Evolutionary conservation across 2,888 invertebrate genomes (phyloP).

Genomic region (Ditula angustiorana): DNA sequence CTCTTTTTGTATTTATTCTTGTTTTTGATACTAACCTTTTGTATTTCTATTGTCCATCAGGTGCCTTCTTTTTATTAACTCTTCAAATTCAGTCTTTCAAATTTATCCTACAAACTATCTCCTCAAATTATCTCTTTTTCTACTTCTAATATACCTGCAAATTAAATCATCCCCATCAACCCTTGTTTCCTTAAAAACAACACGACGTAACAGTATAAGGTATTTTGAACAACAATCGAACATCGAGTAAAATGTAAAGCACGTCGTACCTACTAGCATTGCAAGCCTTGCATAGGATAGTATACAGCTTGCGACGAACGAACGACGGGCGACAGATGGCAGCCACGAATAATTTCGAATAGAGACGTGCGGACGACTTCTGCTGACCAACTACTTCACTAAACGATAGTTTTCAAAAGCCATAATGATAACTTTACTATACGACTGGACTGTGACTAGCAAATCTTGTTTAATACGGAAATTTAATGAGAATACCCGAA

Average conservation of each 20-base stretch:
- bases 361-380: constrained; percentile 25
- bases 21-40: no score
- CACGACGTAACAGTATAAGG: neutral
- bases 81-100: no score
- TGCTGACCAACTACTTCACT: constrained; percentile 24
- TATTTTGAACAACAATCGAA: constrained; percentile 7
- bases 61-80: no score
- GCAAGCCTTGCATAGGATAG: constrained; percentile 36
- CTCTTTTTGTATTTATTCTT: no score
- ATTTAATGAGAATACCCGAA: neutral
- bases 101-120: no score
- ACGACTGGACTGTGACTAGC: neutral
- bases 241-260: constrained; percentile 35
- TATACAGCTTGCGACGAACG: constrained; percentile 39
- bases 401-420: neutral
- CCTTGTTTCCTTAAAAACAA: no score
- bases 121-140: no score
- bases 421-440: neutral
- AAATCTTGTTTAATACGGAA: neutral
- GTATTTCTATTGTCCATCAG: no score
- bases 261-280: constrained; percentile 33
- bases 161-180: no score
- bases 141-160: no score
- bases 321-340: constrained; percentile 52
- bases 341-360: constrained; percentile 61